A percentile compares a stretch with the other conserved stretches of the same genome.
phyloP scores from a whole-genome alignment of 2,888 invertebrate genomes.

The Oscheius sp. region DNA sequence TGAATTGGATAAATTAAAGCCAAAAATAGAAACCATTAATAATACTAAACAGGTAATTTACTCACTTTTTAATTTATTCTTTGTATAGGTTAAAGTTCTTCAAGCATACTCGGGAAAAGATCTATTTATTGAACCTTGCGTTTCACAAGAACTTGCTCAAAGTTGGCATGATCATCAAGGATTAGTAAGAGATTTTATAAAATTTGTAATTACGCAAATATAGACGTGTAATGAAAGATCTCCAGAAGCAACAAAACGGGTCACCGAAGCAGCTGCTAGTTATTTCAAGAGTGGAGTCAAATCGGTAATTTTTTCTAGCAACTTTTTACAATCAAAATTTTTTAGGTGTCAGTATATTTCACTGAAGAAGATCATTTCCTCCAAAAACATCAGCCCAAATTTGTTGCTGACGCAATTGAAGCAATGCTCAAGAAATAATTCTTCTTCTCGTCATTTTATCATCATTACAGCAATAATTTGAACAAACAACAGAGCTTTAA shows the following conservation, averaged over 20 bases:
- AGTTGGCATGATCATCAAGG: constrained; percentile 21
- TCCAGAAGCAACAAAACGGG: background rate
- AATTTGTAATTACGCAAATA: background rate
- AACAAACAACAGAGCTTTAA: constrained; percentile 6
- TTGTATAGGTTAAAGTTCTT: constrained; percentile 42
- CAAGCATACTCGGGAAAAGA: constrained; percentile 48
- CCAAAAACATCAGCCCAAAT: constrained; percentile 46
- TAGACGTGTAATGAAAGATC: constrained; percentile 14
- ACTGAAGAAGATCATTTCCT: constrained; percentile 49
- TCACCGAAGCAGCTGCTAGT: background rate
- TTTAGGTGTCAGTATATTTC: constrained; percentile 43
- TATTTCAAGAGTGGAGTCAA: constrained; percentile 21
- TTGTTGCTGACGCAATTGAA: constrained; percentile 42
- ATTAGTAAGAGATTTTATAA: constrained; percentile 18
- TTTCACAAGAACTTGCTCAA: constrained; percentile 36
- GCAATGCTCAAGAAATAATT: constrained; percentile 46
- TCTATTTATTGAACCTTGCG: constrained; percentile 44
- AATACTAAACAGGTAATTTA: constrained; percentile 17
- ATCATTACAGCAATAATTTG: background rate
- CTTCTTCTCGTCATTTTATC: no score
- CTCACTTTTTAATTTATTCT: background rate
- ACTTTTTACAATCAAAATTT: background rate
- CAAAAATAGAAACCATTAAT: constrained; percentile 34
- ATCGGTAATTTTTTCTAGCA: constrained; percentile 13
- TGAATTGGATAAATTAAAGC: constrained; percentile 32